phyloP scores from a whole-genome alignment of 2,113 vertebrate species.

The Argyrosomus japonicus region DNA sequence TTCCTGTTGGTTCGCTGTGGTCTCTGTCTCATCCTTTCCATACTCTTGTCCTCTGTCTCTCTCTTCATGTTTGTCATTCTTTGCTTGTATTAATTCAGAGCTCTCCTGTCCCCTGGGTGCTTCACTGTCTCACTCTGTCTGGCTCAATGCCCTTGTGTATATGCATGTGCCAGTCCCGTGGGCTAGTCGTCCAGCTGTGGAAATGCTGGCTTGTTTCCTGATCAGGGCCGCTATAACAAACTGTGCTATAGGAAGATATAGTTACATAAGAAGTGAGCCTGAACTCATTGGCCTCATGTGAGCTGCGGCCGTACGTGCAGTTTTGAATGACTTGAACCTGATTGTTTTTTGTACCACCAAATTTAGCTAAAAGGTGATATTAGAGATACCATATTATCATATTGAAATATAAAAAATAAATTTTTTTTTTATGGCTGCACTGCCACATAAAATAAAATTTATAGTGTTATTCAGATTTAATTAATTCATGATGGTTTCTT shows the following conservation, averaged over 20 bases:
- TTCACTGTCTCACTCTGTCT: constrained; percentile 5
- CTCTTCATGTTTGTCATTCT: constrained; percentile 5
- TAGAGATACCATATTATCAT: no score
- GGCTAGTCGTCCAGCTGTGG: constrained; percentile 23
- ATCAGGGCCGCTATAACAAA: background rate
- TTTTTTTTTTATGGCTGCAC: background rate
- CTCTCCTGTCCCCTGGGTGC: background rate
- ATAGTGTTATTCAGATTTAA: background rate
- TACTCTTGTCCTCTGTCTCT: background rate
- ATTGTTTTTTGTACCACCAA: no score
- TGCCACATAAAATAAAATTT: background rate
- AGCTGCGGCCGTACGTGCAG: background rate
- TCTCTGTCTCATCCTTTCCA: constrained; percentile 16
- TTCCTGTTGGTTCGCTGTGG: constrained; percentile 17
- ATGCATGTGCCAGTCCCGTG: background rate
- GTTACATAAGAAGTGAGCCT: constrained; percentile 32
- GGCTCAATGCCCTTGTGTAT: constrained; percentile 3
- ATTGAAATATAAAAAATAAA: no score
- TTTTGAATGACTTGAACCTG: background rate
- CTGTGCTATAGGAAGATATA: constrained; percentile 20
- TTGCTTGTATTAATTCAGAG: constrained; percentile 8
- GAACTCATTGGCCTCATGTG: background rate
- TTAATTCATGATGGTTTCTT: background rate
- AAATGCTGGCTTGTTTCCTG: constrained; percentile 5
- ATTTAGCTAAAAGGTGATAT: no score